Evolutionary conservation across 2,797 vertebrate genomes (phyloP).

Genomic region (Gallinago stenura): DNA sequence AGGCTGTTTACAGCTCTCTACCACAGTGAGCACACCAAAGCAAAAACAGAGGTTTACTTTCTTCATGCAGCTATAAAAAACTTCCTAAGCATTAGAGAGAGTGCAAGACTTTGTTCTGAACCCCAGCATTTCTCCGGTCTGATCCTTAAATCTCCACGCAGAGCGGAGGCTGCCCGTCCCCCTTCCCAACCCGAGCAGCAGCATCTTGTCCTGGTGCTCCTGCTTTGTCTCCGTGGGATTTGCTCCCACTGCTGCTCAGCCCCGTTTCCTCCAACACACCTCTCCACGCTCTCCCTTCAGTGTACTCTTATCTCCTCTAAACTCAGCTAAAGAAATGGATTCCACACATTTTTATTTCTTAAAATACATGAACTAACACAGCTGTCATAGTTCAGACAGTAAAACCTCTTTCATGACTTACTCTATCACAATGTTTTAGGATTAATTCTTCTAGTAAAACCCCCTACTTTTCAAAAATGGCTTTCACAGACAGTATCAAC

Average conservation of each 20-base stretch:
- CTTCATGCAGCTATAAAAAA: background rate
- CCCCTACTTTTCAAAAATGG: background rate
- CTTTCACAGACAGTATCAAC: background rate
- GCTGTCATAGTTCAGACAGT: background rate
- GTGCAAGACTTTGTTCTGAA: background rate
- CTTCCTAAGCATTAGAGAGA: rapidly evolving
- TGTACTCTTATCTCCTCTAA: background rate
- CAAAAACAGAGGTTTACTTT: background rate
- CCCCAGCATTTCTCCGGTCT: background rate
- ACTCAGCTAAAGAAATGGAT: background rate
- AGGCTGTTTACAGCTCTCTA: background rate
- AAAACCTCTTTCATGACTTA: background rate
- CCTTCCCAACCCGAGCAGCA: background rate
- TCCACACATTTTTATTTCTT: background rate
- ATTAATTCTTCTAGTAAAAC: background rate
- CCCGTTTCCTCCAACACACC: background rate
- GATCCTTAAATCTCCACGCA: background rate
- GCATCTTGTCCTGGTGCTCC: background rate
- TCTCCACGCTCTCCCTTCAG: background rate
- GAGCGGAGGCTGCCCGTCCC: background rate
- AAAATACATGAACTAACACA: background rate
- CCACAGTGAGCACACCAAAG: background rate
- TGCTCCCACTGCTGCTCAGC: background rate
- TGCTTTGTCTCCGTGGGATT: background rate
- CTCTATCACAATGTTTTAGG: background rate